These are phyloP conservation scores for Pantherophis vulpinus DNA, from an alignment of 2,797 vertebrate species.

Conservation along the genomic window DNA sequence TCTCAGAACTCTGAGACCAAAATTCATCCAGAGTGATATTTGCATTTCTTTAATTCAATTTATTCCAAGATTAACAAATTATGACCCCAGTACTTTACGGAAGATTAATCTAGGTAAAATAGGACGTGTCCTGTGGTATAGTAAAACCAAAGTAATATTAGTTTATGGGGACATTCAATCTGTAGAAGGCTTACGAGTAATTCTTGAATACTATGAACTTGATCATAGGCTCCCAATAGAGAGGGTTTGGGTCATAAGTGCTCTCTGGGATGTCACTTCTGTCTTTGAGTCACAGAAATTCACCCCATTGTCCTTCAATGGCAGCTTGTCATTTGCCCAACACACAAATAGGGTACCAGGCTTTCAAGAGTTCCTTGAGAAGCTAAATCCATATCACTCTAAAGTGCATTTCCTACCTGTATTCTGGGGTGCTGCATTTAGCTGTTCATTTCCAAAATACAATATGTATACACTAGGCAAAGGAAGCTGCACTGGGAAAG, in stretches of 20 bases:
- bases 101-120: neutral
- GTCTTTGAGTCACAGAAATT: rapidly evolving
- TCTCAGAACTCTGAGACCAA: neutral
- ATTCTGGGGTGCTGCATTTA: neutral
- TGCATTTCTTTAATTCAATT: neutral
- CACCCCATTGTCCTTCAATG: neutral
- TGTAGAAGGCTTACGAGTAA: neutral
- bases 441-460: neutral
- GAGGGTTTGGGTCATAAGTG: neutral
- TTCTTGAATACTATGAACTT: neutral
- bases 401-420: neutral
- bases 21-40: neutral
- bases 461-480: rapidly evolving
- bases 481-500: neutral
- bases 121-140: rapidly evolving
- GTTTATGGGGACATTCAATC: neutral
- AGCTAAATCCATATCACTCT: neutral
- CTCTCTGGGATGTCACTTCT: neutral
- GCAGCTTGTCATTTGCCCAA: neutral
- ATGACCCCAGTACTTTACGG: rapidly evolving
- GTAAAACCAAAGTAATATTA: neutral
- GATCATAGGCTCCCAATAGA: rapidly evolving
- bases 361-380: neutral
- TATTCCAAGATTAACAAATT: neutral
- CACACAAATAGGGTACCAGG: neutral